Percentiles rank a stretch among this genome's conserved stretches.
Conservation (phyloP, 2,797 vertebrate species). For the Rhadinocentrus ornatus region DNA sequence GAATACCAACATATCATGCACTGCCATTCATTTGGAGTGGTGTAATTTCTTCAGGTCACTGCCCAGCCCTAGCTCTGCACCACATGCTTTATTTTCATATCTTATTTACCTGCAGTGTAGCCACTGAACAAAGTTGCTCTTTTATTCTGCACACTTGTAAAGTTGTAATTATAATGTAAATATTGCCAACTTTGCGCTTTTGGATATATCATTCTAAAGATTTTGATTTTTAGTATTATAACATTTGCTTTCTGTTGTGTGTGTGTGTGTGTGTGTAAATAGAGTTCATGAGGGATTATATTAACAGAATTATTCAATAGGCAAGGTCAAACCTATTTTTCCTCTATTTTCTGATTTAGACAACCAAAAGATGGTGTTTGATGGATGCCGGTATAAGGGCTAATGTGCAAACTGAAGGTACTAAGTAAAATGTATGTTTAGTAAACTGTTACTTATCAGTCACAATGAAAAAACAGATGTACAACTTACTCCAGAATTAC, state of each 20-base stretch:
- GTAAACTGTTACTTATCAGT: slow-evolving; percentile 29
- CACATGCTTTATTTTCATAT: slow-evolving; percentile 18
- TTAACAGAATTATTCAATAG: slow-evolving; percentile 24
- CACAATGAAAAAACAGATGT: slow-evolving; percentile 17
- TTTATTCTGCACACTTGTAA: slow-evolving; percentile 58
- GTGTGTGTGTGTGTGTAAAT: slow-evolving; percentile 49
- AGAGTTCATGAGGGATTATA: slow-evolving; percentile 42
- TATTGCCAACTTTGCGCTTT: slow-evolving; percentile 47
- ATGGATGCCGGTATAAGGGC: slow-evolving; percentile 71
- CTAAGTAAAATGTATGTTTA: slow-evolving; percentile 21
- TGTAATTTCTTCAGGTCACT: background rate
- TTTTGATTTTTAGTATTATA: slow-evolving; percentile 45
- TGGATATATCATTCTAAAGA: slow-evolving; percentile 54
- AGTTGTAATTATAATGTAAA: slow-evolving; percentile 76
- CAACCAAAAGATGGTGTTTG: slow-evolving; percentile 25
- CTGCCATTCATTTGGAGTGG: background rate
- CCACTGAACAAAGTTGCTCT: slow-evolving; percentile 38
- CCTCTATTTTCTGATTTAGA: slow-evolving; percentile 37
- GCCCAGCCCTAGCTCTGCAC: slow-evolving; percentile 16
- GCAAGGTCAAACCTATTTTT: slow-evolving; percentile 48
- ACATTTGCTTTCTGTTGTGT: slow-evolving; percentile 48
- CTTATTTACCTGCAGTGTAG: slow-evolving; percentile 32
- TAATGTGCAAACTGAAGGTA: slow-evolving; percentile 55
- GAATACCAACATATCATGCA: background rate
- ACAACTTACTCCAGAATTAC: slow-evolving; percentile 22